Percentiles rank a stretch among this genome's conserved stretches.
Conservation (phyloP, 1,140 invertebrate genomes). For the Microvelia longipes region DNA sequence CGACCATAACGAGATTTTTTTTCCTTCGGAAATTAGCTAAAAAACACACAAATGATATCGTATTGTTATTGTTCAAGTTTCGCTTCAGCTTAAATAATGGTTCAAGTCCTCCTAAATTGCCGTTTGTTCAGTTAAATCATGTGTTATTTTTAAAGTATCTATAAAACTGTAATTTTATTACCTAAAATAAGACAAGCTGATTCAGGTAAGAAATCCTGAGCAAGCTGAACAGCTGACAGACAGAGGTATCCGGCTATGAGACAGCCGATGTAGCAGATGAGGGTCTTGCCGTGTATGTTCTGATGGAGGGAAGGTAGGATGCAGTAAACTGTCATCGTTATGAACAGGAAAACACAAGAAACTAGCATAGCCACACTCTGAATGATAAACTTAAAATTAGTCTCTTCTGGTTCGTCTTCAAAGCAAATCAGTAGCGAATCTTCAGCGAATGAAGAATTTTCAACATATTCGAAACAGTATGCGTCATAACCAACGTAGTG, state of each 20-base stretch:
- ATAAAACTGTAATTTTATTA: too few species aligned
- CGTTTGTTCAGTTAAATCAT: too few species aligned
- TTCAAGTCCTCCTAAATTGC: too few species aligned
- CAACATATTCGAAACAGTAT: conserved; percentile 12
- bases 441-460: not conserved
- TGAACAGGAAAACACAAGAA: conserved; percentile 40
- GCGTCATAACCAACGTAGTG: not conserved
- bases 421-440: conserved; percentile 12
- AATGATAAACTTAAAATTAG: not conserved
- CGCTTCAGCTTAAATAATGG: too few species aligned
- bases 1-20: too few species aligned
- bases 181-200: not conserved
- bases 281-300: conserved; percentile 50
- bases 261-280: conserved; percentile 47
- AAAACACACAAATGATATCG: too few species aligned
- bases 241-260: conserved; percentile 40
- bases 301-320: conserved; percentile 38
- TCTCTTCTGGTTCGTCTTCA: not conserved
- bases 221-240: not conserved
- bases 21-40: too few species aligned
- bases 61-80: too few species aligned
- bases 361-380: conserved; percentile 29
- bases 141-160: too few species aligned
- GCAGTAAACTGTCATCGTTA: conserved; percentile 46
- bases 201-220: not conserved